Evolutionary conservation across 2,113 vertebrate species (phyloP).

Genomic region (Oncorhynchus gorbuscha): DNA sequence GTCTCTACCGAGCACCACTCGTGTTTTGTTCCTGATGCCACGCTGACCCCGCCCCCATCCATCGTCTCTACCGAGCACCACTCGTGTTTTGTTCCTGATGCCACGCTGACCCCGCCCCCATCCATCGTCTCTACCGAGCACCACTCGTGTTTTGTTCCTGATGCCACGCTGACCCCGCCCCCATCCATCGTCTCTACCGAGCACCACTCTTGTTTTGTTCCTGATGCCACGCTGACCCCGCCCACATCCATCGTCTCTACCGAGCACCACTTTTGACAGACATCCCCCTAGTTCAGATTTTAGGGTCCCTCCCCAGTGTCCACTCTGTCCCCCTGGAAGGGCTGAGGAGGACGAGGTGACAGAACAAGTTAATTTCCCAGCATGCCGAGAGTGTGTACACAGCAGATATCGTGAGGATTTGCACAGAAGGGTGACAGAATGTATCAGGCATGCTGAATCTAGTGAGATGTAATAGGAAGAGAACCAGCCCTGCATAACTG

Average conservation of each 20-base stretch:
- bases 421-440: conserved; percentile 65
- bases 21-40: too few relatives aligned
- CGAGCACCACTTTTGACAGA: conserved; percentile 67
- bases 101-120: too few relatives aligned
- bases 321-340: conserved; percentile 51
- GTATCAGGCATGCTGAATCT: conserved; percentile 46
- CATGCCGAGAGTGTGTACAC: conserved; percentile 37
- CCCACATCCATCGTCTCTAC: conserved; percentile 67
- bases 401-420: conserved; percentile 57
- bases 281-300: conserved; percentile 68
- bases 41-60: too few relatives aligned
- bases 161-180: too few relatives aligned
- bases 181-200: too few relatives aligned
- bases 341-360: conserved; percentile 54
- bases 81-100: too few relatives aligned
- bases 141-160: too few relatives aligned
- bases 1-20: too few relatives aligned
- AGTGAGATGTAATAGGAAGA: conserved; percentile 42
- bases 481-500: conserved; percentile 19
- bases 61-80: too few relatives aligned
- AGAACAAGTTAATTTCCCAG: conserved; percentile 31
- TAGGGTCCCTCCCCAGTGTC: conserved; percentile 63
- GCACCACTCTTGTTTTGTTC: conserved; percentile 23
- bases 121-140: too few relatives aligned
- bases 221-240: conserved; percentile 43